Evolutionary conservation across 2,113 vertebrate species (phyloP), one percentile per base, ranked within the genome.

Genomic region (Arothron firmamentum): DNA sequence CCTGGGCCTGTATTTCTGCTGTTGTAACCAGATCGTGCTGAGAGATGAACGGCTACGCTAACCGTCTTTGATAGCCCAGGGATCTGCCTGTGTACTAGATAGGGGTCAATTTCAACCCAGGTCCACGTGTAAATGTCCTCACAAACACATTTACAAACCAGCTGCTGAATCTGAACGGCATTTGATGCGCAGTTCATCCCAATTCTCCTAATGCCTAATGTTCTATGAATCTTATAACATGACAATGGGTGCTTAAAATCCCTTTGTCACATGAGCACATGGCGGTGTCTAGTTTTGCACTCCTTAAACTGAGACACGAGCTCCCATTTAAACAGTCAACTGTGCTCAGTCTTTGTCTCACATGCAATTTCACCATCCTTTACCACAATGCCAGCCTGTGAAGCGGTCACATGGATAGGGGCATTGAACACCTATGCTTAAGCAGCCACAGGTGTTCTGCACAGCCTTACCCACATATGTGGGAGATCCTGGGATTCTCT

Each of bases 51-150:
- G 70, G 56, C 79, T 52, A 23, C 59, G 68, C 79, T 76, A 85
- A 86, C 81, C 66, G 75, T 65, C 52, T 75, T 53, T 72, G 77
- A 88, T 78, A 61, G 83, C 70, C 84, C 64, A 8, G 80, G 67
- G 80, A 80, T 72, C 65, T 74, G 67, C 42, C 12, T 54, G 18
- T 46, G 67, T 64, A 43, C 42, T 63, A 21, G 16, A 54, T 43
- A 25, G 54, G 61, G 60, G 73, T 79, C 52, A 75, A 56, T 64
- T 61, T 63, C 54, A 60, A 16, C n/a, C 16, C 46, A 54, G 25
- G 56, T 15, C 48, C 21, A 21, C 21, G 21, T 59, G 54, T 62
- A 20, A 65, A 62, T 60, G 62, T 51, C 38, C 55, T 41, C 20
- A 17, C 14, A 16, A 4, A 50, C 41, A 62, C 17, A 6, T 68